These are phyloP conservation scores for Semotilus atromaculatus DNA, from an alignment of 2,797 vertebrate genomes.

Conservation along the genomic window DNA sequence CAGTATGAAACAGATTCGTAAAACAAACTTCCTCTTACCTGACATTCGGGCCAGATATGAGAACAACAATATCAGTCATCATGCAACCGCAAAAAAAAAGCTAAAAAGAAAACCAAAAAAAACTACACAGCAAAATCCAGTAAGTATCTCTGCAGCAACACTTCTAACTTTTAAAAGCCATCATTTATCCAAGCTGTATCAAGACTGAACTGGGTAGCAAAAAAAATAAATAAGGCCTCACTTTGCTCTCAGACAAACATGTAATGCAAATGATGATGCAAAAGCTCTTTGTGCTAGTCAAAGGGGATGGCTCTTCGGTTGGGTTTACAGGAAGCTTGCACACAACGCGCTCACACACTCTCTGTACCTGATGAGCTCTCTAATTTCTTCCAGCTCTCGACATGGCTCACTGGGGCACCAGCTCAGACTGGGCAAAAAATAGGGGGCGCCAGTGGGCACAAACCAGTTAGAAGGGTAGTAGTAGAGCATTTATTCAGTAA, in stretches of 20 bases:
- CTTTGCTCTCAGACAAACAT: conserved; percentile 31
- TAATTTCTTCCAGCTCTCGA: conserved; percentile 80
- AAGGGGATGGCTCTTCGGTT: conserved; percentile 34
- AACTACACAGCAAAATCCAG: background rate
- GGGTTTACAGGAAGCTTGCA: conserved; percentile 35
- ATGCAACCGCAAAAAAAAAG: conserved; percentile 36
- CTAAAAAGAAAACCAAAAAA: background rate
- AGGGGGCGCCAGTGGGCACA: conserved; percentile 39
- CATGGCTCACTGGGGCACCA: conserved; percentile 85
- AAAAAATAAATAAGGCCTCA: background rate
- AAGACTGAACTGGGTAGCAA: conserved; percentile 24
- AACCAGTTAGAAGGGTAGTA: conserved; percentile 57
- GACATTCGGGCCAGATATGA: conserved; percentile 62
- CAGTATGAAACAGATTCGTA: background rate
- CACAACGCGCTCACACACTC: conserved; percentile 27
- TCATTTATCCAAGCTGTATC: conserved; percentile 8
- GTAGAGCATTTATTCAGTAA: conserved; percentile 13
- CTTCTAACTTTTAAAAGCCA: background rate
- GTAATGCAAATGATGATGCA: conserved; percentile 68
- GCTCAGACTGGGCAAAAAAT: conserved; percentile 81
- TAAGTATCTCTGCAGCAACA: background rate
- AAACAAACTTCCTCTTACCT: conserved; percentile 67
- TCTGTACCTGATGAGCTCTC: conserved; percentile 67
- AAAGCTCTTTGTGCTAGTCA: conserved; percentile 63
- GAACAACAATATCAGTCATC: conserved; percentile 68